Base-by-base conservation (phyloP, 2,888 invertebrate species). In the Balanococcus diminutus region DNA sequence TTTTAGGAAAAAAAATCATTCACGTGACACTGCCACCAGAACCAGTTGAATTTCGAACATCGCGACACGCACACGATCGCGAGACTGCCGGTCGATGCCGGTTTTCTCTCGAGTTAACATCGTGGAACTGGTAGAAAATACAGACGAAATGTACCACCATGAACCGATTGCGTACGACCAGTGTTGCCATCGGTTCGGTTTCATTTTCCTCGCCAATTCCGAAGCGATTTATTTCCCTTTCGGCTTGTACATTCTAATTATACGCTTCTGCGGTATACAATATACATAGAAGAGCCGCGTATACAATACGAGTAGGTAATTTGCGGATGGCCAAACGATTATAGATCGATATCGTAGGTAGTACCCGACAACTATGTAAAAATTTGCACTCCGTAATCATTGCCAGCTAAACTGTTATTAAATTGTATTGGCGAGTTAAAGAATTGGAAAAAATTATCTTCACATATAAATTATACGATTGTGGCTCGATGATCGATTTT, bases 111-210 rank as follows among this genome's bases (percentile, higher is more conserved):
- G 31, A 36, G 75, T 79, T 25, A 79, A 22, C 75, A 79, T 79
- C 75, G 75, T 79, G 75, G 11, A 79, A 79, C 75, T 79, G 75
- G 75, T 79, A 36, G 14, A 36, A 79, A 79, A 72, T n/a, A 72
- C 72, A 14, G 14, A 31, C 31, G 9, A n/a, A 14, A 32, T 4
- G 9, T 79, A 36, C 75, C 75, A 79, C 75, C 75, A 36, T 36
- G n/a, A 56, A 36, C 75, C 75, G 75, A 79, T 67, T 67, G 5
- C 67, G 11, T n/a, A 14, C n/a, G 2, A 72, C 1, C 75, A 79
- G 75, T 79, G 36, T 79, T 79, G 75, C 36, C 75, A 36, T 9
- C 1, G n/a, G 4, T 56, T 79, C 19, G 19, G 3, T 6, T 61
- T 67, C 67, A 28, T 11, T 67, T 61, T 25, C 22, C 22, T 19